phyloP scores from a whole-genome alignment of 2,113 vertebrate genomes.

The Myiopsitta monachus region DNA sequence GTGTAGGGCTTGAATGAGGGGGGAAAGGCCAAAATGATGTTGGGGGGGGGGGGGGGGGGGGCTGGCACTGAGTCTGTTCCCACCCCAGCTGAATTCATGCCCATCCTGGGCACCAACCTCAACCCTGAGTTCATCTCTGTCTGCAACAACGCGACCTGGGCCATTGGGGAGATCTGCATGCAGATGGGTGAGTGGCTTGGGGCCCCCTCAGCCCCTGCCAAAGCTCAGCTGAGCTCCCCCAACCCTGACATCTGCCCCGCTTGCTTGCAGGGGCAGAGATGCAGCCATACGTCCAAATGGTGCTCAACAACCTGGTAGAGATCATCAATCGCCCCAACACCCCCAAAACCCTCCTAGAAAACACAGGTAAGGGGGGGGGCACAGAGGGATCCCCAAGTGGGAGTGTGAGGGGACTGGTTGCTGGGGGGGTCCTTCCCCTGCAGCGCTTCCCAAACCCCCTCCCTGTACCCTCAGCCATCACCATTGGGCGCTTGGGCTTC shows the following conservation, averaged over 20 bases:
- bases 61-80: accelerated
- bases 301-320: constrained; percentile 90
- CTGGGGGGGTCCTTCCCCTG: no score
- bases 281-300: constrained; percentile 94
- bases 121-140: constrained; percentile 97
- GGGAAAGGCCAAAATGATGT: background rate
- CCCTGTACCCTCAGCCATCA: constrained; percentile 81
- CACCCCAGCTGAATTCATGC: constrained; percentile 91
- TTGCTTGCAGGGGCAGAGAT: constrained; percentile 86
- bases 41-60: accelerated
- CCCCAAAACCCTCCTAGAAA: constrained; percentile 93
- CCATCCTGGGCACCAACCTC: constrained; percentile 94
- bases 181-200: constrained; percentile 85
- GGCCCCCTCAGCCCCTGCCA: no score
- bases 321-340: constrained; percentile 96
- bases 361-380: constrained; percentile 79
- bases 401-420: background rate
- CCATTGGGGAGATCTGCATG: constrained; percentile 97
- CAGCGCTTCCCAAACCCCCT: background rate
- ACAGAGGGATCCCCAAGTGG: background rate
- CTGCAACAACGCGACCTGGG: constrained; percentile 96
- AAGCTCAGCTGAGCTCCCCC: background rate
- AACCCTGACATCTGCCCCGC: no score
- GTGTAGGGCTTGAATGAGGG: background rate
- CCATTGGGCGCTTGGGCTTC: constrained; percentile 90